These are phyloP conservation scores for Cyrtorhinus lividipennis DNA, from an alignment of 1,140 invertebrate genomes.

Conservation along the genomic window DNA sequence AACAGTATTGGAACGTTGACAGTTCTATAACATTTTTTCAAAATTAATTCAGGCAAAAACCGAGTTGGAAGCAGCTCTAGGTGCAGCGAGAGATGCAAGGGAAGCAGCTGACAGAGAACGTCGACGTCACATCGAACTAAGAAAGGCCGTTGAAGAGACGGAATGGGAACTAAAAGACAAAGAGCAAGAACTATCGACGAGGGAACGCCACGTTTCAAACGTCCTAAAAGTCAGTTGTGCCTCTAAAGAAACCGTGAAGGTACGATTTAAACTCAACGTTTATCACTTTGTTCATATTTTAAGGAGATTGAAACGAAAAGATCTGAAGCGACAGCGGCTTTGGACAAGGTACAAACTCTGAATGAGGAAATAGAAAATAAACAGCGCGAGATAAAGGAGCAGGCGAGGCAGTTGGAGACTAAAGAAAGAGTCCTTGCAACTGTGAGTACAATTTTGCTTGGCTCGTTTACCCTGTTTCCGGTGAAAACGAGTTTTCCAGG, in stretches of 20 bases:
- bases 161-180: constrained; percentile 15
- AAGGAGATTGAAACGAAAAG: constrained; percentile 8
- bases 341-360: constrained; percentile 10
- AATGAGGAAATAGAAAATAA: constrained; percentile 9
- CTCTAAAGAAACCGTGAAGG: too few relatives aligned
- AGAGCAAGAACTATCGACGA: constrained; percentile 1
- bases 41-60: constrained; percentile 14
- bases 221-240: constrained; percentile 13
- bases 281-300: neutral
- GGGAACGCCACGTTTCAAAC: constrained; percentile 3
- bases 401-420: constrained; percentile 5
- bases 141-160: constrained; percentile 10
- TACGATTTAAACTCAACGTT: too few relatives aligned
- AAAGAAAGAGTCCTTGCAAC: constrained; percentile 8
- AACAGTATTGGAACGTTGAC: too few relatives aligned
- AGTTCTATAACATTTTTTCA: too few relatives aligned
- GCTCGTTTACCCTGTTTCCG: too few relatives aligned
- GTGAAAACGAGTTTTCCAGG: too few relatives aligned
- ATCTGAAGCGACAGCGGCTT: constrained; percentile 1
- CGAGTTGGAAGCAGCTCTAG: constrained; percentile 18
- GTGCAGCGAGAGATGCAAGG: constrained; percentile 10
- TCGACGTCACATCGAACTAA: constrained; percentile 11
- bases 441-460: too few relatives aligned
- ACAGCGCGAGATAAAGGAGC: constrained; percentile 11
- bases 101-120: constrained; percentile 10